Base-by-base conservation (phyloP, 2,113 vertebrate species). In the Mugil cephalus region DNA sequence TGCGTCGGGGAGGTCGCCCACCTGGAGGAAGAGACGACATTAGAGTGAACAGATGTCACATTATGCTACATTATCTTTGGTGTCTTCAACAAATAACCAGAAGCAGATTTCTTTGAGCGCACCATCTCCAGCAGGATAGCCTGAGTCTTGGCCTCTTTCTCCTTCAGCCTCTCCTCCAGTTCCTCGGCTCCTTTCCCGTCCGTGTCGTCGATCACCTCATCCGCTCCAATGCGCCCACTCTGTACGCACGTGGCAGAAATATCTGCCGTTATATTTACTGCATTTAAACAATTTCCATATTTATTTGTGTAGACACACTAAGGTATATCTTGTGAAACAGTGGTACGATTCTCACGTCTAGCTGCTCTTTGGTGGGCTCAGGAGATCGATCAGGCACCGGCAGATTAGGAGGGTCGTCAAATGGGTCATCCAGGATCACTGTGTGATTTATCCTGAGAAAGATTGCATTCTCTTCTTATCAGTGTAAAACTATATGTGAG, bases 71-170 rank as follows among this genome's bases (percentile, higher is more conserved):
- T n/a, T n/a, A 24, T 6, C 36, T 47, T 35, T 2, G 8, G 1
- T 1, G 53, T 52, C 10, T 51, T 35, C 17, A 65, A 30, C 5
- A 48, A 2, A n/a, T 15, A 38, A 1, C 13, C 10, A 24, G 36
- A 38, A 36, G 5, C 13, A 17, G 14, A n/a, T 11, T 14, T 59
- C 6, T 19, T 46, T 34, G 11, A n/a, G 42, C 90, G 95, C 85
- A 99, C 98, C 98, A 99, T 99, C 93, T 99, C 98, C 86, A 99
- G 89, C 58, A 99, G 94, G 89, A 99, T 98, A 79, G 98, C 97
- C 86, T 95, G 94, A 52, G 97, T 98, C 90, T 98, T 99, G 46
- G 98, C 97, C 65, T 98, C 98, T 81, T 99, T 98, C 74, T 98
- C 97, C 74, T 95, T 96, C 42, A 98, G 80, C 67, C 95, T 66